Evolutionary conservation across 2,797 vertebrate species (phyloP), one percentile per base, ranked within the genome.

Genomic region (Dryobates pubescens): DNA sequence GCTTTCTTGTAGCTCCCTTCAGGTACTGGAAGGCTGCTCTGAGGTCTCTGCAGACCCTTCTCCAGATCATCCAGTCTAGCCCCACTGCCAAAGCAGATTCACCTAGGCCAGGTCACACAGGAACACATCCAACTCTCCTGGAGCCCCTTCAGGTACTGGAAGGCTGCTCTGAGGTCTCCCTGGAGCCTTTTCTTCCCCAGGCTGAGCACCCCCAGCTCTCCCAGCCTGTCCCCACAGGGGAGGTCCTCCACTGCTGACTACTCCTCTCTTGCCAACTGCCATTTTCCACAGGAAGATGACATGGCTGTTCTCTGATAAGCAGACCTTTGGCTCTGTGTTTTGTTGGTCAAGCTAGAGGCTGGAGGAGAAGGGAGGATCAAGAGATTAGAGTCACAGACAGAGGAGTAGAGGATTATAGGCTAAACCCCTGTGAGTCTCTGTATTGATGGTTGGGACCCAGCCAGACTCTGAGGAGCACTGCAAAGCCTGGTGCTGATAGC

Each of bases 331-430:
- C n/a, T 77, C 71, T 27, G 13, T 57, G 38, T 89, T 92, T 30
- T 94, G 85, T 41, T 93, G 94, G 95, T 95, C 94, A 93, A 79
- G 85, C 91, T 59, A 3, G 36, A 58, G 93, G 57, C 80, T 86
- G 88, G 82, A 82, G 82, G 83, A 91, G 91, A 92, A 68, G 2
- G 24, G 86, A 71, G 86, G 87, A 94, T 89, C 82, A 94, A 56
- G 90, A 95, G 96, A 96, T 93, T 86, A 96, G 94, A 86, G 90
- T 93, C 78, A 85, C 94, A 96, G 91, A 89, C 91, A 94, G 91
- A 86, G 90, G 79, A 94, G 78, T 82, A 78, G 73, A 71, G 88
- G 95, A 95, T 95, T 96, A 96, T 19, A 86, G 90, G 86, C 83
- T 86, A 92, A 95, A 93, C 43, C 92, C 86, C 93, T 47, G 64